Conservation (phyloP, 2,113 vertebrate species). For the Neodontobutis hainanensis region DNA sequence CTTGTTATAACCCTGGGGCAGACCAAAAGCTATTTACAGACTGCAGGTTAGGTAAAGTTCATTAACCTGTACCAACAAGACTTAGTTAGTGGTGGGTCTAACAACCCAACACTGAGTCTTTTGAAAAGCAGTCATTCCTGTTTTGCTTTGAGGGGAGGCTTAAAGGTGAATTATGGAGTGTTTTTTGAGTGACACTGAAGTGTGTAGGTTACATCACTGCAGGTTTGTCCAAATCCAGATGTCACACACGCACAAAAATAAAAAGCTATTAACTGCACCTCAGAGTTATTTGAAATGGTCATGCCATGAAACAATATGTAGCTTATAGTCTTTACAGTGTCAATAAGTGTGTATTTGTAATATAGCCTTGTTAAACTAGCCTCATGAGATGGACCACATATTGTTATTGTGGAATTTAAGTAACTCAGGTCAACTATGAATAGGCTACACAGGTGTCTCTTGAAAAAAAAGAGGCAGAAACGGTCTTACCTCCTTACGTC, state of each 20-base stretch:
- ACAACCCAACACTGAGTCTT: slow-evolving; percentile 3
- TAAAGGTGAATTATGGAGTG: not conserved
- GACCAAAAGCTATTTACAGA: slow-evolving; percentile 15
- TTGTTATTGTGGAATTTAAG: too few species aligned
- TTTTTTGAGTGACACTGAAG: not conserved
- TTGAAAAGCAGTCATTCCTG: slow-evolving; percentile 7
- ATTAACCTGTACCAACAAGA: slow-evolving; percentile 5
- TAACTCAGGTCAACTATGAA: too few species aligned
- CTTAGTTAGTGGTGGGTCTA: not conserved
- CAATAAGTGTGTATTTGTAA: too few species aligned
- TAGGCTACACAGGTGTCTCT: too few species aligned
- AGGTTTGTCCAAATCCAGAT: slow-evolving; percentile 17
- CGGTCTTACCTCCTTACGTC: not conserved
- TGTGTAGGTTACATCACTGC: not conserved
- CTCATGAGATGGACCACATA: too few species aligned
- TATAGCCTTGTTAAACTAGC: too few species aligned
- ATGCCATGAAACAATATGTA: too few species aligned
- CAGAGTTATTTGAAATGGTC: too few species aligned
- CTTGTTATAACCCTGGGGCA: slow-evolving; percentile 6
- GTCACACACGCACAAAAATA: not conserved
- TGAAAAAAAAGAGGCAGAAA: too few species aligned
- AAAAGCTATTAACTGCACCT: not conserved
- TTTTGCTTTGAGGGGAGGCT: slow-evolving; percentile 4
- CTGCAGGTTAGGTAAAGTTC: slow-evolving; percentile 36
- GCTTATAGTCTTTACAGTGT: too few species aligned